These are phyloP conservation scores for Thecocarcelia acutangulata DNA, from an alignment of 2,888 invertebrate species.

Conservation along the genomic window DNA sequence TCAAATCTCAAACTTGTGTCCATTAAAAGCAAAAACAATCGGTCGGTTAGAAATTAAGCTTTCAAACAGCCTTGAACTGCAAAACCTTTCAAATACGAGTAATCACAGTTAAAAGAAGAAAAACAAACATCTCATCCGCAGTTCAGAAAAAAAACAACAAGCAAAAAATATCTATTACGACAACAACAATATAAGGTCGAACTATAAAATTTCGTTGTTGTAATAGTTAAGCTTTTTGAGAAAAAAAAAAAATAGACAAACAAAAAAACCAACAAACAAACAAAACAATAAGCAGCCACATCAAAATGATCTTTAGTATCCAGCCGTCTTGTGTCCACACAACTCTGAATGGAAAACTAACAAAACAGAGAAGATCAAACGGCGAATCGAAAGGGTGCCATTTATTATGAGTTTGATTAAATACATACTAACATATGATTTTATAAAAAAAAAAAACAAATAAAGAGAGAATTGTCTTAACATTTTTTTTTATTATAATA, in stretches of 20 bases:
- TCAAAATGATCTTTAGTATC: conserved; percentile 28
- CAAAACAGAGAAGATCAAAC: conserved; percentile 35
- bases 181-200: conserved; percentile 24
- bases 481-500: too few species aligned
- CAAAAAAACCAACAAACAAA: conserved; percentile 7
- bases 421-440: too few species aligned
- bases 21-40: conserved; percentile 38
- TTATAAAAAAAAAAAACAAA: too few species aligned
- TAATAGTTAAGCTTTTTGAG: conserved; percentile 46
- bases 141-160: conserved; percentile 44
- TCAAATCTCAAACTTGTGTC: conserved; percentile 37
- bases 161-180: conserved; percentile 22
- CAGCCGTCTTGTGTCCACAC: conserved; percentile 52
- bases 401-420: too few species aligned
- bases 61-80: conserved; percentile 70
- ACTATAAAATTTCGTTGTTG: conserved; percentile 51
- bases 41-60: conserved; percentile 53
- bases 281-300: conserved; percentile 27
- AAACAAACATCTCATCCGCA: conserved; percentile 56
- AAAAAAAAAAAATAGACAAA: background rate
- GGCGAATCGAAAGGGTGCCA: background rate
- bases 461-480: too few species aligned
- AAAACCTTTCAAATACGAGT: conserved; percentile 70
- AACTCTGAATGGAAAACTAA: conserved; percentile 36
- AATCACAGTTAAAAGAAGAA: background rate